These are phyloP conservation scores for Carterocephalus palaemon DNA, from an alignment of 2,888 invertebrate species.

Conservation along the genomic window DNA sequence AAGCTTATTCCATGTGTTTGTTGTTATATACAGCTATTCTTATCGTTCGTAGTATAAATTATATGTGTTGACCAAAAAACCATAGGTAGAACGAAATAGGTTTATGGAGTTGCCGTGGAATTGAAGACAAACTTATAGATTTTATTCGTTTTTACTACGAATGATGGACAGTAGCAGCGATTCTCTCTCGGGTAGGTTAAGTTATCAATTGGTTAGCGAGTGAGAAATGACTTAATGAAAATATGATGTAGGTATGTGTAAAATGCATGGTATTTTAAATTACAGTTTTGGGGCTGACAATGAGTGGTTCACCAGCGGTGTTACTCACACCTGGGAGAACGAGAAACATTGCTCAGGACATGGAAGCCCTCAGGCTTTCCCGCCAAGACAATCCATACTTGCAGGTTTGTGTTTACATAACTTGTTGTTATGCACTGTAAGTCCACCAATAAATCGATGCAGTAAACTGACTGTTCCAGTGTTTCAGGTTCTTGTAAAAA, in stretches of 20 bases:
- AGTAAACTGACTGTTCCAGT: too few relatives aligned
- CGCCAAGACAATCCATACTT: constrained; percentile 91
- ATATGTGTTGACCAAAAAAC: constrained; percentile 1
- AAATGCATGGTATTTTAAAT: constrained; percentile 18
- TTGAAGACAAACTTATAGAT: constrained; percentile 16
- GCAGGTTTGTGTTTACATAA: constrained; percentile 73
- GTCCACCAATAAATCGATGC: too few relatives aligned
- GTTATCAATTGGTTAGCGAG: background rate
- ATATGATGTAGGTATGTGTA: background rate
- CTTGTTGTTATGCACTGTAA: too few relatives aligned
- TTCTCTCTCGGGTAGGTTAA: constrained; percentile 59
- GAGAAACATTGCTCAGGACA: constrained; percentile 89
- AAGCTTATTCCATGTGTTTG: background rate
- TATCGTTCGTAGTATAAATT: constrained; percentile 26
- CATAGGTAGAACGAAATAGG: too few relatives aligned
- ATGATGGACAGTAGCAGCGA: constrained; percentile 69
- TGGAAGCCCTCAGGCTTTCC: constrained; percentile 89
- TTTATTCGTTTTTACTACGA: constrained; percentile 28
- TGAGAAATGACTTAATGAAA: background rate
- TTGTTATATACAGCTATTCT: constrained; percentile 6
- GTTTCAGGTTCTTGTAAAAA: too few relatives aligned
- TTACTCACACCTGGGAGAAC: constrained; percentile 86
- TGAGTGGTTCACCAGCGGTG: constrained; percentile 76
- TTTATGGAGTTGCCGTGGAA: constrained; percentile 27
- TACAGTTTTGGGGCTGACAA: constrained; percentile 57